These are phyloP conservation scores for Antheraea yamamai DNA, from an alignment of 2,888 invertebrate species.

Conservation along the genomic window DNA sequence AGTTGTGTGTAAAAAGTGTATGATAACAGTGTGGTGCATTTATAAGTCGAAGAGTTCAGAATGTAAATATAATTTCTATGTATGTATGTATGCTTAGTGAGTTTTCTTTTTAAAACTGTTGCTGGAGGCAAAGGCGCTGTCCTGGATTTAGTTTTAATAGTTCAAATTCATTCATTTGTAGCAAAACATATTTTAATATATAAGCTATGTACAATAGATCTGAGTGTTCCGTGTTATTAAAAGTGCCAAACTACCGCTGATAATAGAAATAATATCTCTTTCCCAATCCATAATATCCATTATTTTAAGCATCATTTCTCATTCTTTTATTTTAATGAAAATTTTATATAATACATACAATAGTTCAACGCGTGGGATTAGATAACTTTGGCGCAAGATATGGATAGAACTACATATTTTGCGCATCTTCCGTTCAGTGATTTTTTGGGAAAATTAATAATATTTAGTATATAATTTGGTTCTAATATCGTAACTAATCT, in stretches of 20 bases:
- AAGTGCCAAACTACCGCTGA: conserved; percentile 8
- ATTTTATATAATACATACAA: background rate
- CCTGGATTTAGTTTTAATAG: conserved; percentile 2
- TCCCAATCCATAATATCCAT: background rate
- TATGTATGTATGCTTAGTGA: conserved; percentile 50
- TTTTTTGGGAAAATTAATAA: background rate
- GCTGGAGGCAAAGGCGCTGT: conserved; percentile 40
- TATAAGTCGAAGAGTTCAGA: conserved; percentile 66
- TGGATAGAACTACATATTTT: background rate
- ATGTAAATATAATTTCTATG: conserved; percentile 66
- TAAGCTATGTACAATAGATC: conserved; percentile 2
- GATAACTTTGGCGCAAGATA: background rate
- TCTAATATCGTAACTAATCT: background rate
- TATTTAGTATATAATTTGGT: background rate
- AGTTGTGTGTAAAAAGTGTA: conserved; percentile 19
- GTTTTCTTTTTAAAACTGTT: conserved; percentile 50
- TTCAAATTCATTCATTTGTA: background rate
- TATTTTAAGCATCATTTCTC: background rate
- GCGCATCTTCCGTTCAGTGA: background rate
- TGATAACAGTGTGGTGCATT: conserved; percentile 50
- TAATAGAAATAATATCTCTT: conserved; percentile 8
- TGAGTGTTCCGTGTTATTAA: background rate
- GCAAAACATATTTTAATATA: background rate
- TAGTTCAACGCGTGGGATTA: background rate
- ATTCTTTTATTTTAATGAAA: background rate